phyloP scores from a whole-genome alignment of 2,888 invertebrate species.

The Strigamia crassipes region DNA sequence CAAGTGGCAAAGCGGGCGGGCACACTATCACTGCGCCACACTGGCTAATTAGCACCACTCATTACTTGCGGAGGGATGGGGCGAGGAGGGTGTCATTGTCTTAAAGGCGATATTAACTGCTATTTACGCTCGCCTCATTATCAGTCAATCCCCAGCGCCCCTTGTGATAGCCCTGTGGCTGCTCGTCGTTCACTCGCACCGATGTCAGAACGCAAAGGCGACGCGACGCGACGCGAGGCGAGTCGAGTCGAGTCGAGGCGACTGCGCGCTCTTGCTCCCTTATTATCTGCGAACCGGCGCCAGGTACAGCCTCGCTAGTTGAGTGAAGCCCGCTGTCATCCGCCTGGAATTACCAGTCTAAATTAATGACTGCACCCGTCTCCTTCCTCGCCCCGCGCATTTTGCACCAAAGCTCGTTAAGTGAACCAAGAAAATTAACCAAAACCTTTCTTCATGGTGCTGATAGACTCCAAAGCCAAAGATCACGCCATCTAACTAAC shows the following conservation, averaged over 20 bases:
- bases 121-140: conserved; percentile 41
- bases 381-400: conserved; percentile 2
- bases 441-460: conserved; percentile 1
- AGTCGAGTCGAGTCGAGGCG: background rate
- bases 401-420: conserved; percentile 33
- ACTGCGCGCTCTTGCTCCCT: background rate
- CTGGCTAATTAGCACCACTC: conserved; percentile 44
- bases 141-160: conserved; percentile 44
- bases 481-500: background rate
- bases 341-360: conserved; percentile 41
- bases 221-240: background rate
- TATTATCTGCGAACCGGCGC: background rate
- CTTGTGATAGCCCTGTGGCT: conserved; percentile 37
- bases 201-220: background rate
- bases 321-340: conserved; percentile 41
- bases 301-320: background rate
- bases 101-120: conserved; percentile 44
- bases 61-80: conserved; percentile 23
- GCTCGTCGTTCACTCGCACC: background rate
- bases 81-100: conserved; percentile 29
- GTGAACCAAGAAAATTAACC: conserved; percentile 35
- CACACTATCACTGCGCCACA: conserved; percentile 43
- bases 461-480: conserved; percentile 1
- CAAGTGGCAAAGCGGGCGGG: conserved; percentile 39
- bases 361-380: conserved; percentile 26